These are phyloP conservation scores for Camponotus pennsylvanicus DNA, from an alignment of 1,140 invertebrate species.

Conservation along the genomic window DNA sequence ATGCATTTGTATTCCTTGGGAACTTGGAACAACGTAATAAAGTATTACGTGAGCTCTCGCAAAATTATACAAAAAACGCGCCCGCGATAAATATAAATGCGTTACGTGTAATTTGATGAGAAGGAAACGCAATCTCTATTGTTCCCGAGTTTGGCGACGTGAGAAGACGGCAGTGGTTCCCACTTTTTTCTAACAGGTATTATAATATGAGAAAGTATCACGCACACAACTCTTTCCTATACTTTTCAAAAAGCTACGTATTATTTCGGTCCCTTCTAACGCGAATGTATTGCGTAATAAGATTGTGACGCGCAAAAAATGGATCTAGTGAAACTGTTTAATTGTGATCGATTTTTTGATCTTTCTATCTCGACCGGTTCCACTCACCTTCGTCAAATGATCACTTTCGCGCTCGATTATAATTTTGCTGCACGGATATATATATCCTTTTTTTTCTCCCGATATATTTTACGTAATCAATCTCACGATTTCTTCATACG, in stretches of 20 bases:
- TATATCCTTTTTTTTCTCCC: not conserved
- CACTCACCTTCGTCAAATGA: constrained; percentile 1
- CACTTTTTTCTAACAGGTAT: not conserved
- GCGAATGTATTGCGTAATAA: constrained; percentile 15
- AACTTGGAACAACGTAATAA: constrained; percentile 2
- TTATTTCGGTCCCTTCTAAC: not conserved
- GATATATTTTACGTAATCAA: not conserved
- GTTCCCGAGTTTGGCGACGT: not conserved
- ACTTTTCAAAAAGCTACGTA: not conserved
- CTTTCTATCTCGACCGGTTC: not conserved
- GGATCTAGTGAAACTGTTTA: not conserved
- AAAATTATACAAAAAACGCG: constrained; percentile 3
- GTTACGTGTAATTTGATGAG: constrained; percentile 42
- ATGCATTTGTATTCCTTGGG: not conserved
- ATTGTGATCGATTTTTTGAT: constrained; percentile 2
- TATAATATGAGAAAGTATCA: constrained; percentile 34
- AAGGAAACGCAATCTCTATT: constrained; percentile 23
- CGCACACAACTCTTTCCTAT: not conserved
- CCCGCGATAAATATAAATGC: not conserved
- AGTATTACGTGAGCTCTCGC: constrained; percentile 21
- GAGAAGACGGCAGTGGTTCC: not conserved
- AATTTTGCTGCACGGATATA: not conserved
- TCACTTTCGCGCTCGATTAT: not conserved
- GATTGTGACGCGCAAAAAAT: not conserved
- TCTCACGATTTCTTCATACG: not conserved